Evolutionary conservation across 2,113 vertebrate genomes (phyloP), one percentile per base, ranked within the genome.

Genomic region (Cygnus atratus): DNA sequence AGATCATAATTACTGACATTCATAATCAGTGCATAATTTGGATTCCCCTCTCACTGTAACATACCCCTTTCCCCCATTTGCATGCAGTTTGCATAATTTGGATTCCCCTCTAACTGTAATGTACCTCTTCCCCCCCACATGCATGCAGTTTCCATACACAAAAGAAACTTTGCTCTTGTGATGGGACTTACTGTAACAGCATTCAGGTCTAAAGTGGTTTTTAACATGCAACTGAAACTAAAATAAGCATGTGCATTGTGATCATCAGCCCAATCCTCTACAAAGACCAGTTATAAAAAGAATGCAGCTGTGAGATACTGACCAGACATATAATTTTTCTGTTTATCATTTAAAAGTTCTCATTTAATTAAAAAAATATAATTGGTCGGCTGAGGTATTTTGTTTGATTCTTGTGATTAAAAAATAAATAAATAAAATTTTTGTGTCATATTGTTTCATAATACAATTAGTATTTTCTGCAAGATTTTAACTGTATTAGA

Each of bases 141-240:
- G 1, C 15, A 15, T 58, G 48, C 10, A 20, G n/a, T 66, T 90
- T 66, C 71, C 58, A n/a, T 71, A 41, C 55, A 67, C 0, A 87
- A 67, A 86, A 91, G 78, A 96, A 94, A 88, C 44, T 70, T 70
- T 50, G 33, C 82, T 92, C 41, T 68, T 92, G 81, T 37, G 46
- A 54, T 54, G 63, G 43, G 44, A 65, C 54, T 59, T 78, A 68
- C 20, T 78, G 25, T 73, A 66, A 57, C 22, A 43, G 37, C 25
- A 46, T 24, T 74, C 41, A 71, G 50, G 61, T 79, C 71, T 79
- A 76, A 73, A 63, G 66, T 66, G 50, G 1, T 7, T 76, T 84
- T 79, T 35, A 54, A 84, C 14, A 8, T 7, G 13, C 37, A 82
- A 13, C 33, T 25, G 44, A 89, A 92, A 73, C 1, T 7, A 89